These are phyloP conservation scores for Actenoides lindsayi DNA, from an alignment of 2,113 vertebrate genomes.

Conservation along the genomic window DNA sequence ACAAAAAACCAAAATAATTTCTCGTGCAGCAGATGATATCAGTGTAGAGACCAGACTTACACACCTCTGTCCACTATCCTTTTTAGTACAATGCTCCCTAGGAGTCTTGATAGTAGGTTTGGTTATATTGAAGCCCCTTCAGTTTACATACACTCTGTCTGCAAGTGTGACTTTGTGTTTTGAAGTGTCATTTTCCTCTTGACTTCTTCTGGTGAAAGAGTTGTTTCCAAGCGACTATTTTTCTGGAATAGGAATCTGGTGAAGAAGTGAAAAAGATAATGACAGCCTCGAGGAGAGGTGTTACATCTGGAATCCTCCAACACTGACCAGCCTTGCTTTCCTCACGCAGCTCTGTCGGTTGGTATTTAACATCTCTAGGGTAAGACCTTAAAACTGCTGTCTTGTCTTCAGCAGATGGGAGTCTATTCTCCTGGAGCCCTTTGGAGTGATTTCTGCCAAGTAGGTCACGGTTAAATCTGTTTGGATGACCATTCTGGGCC, in stretches of 20 bases:
- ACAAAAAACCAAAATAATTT: background rate
- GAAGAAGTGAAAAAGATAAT: background rate
- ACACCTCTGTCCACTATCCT: background rate
- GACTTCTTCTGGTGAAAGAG: background rate
- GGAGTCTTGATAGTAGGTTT: background rate
- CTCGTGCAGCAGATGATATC: background rate
- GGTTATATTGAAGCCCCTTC: background rate
- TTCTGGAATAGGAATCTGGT: background rate
- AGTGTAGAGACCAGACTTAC: background rate
- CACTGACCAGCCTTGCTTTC: background rate
- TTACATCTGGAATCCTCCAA: background rate
- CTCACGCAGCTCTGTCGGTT: background rate
- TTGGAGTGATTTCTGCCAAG: background rate
- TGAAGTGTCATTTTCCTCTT: background rate
- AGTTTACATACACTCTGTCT: background rate
- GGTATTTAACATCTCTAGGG: background rate
- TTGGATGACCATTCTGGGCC: background rate
- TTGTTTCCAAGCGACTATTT: background rate
- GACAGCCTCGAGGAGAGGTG: background rate
- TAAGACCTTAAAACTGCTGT: background rate
- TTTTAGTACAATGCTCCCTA: background rate
- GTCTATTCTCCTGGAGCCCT: background rate
- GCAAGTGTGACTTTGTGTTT: background rate
- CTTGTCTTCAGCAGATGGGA: background rate
- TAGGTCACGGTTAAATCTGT: background rate